Base-by-base conservation (phyloP, 1,140 invertebrate genomes). In the honey bee (Apis mellifera) region DNA sequence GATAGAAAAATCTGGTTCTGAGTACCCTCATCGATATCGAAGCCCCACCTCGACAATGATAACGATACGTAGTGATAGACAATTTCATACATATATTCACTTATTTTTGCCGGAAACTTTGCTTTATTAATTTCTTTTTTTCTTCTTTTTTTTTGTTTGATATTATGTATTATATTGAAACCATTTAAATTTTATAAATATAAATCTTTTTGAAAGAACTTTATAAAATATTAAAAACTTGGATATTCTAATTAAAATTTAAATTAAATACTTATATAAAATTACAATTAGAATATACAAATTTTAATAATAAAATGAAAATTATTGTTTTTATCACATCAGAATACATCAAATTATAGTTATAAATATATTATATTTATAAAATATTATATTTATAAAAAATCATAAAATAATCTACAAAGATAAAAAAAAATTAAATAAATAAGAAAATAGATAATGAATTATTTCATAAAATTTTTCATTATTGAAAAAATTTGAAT, bases 21-120 rank as follows among this genome's bases (percentile, higher is more conserved):
- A 78, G 84, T 88, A 90, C 88, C 87, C 90, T 91, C 89, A 90
- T 92, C 91, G 92, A 92, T 92, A 92, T 90, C 90, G 84, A 80
- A 87, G 91, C 92, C 91, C 90, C 91, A 90, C 92, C 92, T 91
- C 89, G 88, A 90, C 89, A 90, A 89, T 89, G 93, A 93, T 94
- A 93, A 93, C 89, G 87, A 92, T 83, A 88, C 64, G 82, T 84
- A 81, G n/a, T 74, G 89, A 92, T 91, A 90, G 80, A 88, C 78
- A 87, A 65, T 17, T 75, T 82, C 86, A 85, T 74, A 62, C 57
- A 57, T n/a, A 57, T 59, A 74, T 62, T 42, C 71, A 76, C 17
- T 55, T 73, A 59, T 52, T 81, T 80, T 77, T 23, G 12, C 23
- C 1, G 21, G 57, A 73, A 79, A 84, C 17, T 15, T 59, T 70